phyloP scores from a whole-genome alignment of 2,797 vertebrate genomes.

The Enteromius treurensis region DNA sequence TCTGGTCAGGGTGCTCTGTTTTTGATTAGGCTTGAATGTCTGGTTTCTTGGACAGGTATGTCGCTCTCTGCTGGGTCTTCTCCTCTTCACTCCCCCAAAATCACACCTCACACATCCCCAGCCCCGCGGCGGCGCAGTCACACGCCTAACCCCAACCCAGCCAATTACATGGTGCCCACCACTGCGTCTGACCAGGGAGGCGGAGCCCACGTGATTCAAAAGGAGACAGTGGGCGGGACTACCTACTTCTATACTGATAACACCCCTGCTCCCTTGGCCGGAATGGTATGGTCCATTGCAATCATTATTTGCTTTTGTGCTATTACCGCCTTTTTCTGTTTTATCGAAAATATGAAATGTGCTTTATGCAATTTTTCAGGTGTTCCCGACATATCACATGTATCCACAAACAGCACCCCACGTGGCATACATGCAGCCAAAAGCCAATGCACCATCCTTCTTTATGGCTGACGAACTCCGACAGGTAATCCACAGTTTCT shows the following conservation, averaged over 20 bases:
- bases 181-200: conserved; percentile 87
- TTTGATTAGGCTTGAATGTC: conserved; percentile 4
- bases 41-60: conserved; percentile 84
- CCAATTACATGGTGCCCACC: conserved; percentile 96
- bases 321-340: not conserved
- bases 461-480: conserved; percentile 99
- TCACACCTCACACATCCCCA: conserved; percentile 97
- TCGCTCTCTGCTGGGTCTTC: conserved; percentile 98
- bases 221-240: conserved; percentile 98
- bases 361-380: conserved; percentile 73
- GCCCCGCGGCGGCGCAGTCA: conserved; percentile 96
- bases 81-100: conserved; percentile 98
- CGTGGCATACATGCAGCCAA: conserved; percentile 99
- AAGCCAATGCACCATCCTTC: conserved; percentile 98
- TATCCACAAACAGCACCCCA: conserved; percentile 97
- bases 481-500: conserved; percentile 80
- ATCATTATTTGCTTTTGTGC: not conserved
- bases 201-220: conserved; percentile 92
- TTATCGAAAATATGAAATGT: not conserved
- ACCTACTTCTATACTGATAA: conserved; percentile 99
- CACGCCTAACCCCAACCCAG: conserved; percentile 94
- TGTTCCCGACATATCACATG: conserved; percentile 98
- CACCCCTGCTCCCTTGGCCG: conserved; percentile 91
- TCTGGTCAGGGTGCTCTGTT: not conserved
- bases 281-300: conserved; percentile 84